phyloP scores from a whole-genome alignment of 1,140 invertebrate genomes.

The Asobara japonica region DNA sequence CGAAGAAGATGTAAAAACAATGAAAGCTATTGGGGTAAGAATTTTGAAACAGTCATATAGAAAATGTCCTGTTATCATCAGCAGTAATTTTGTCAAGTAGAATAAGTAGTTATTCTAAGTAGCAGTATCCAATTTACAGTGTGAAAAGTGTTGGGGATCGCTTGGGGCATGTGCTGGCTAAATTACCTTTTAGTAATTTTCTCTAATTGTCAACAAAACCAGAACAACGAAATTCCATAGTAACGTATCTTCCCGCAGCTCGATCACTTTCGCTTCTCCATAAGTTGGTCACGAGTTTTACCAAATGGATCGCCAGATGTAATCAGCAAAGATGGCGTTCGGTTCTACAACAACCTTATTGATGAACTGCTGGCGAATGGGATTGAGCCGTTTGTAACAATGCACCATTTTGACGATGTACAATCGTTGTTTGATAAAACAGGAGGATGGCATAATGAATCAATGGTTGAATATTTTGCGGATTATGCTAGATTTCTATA shows the following conservation, averaged over 20 bases:
- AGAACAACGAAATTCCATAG: neutral
- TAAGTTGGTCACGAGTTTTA: conserved; percentile 71
- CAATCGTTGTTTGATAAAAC: conserved; percentile 64
- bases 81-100: too few species aligned
- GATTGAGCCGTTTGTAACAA: conserved; percentile 67
- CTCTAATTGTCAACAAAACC: neutral
- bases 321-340: conserved; percentile 66
- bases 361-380: conserved; percentile 66
- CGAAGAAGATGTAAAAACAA: conserved; percentile 62
- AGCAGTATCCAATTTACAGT: too few species aligned
- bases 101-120: too few species aligned
- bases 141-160: too few species aligned
- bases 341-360: conserved; percentile 70
- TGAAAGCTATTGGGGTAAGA: conserved; percentile 65
- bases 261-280: conserved; percentile 70
- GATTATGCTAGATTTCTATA: conserved; percentile 68
- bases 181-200: neutral
- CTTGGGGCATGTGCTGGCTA: too few species aligned
- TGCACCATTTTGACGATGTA: conserved; percentile 70
- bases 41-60: conserved; percentile 9
- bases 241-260: conserved; percentile 40
- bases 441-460: conserved; percentile 72
- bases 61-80: too few species aligned
- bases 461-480: conserved; percentile 68
- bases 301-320: conserved; percentile 68